Percentiles rank a stretch among this genome's conserved stretches.
Evolutionary conservation across 2,797 vertebrate genomes (phyloP).

Genomic region (Artibeus jamaicensis): DNA sequence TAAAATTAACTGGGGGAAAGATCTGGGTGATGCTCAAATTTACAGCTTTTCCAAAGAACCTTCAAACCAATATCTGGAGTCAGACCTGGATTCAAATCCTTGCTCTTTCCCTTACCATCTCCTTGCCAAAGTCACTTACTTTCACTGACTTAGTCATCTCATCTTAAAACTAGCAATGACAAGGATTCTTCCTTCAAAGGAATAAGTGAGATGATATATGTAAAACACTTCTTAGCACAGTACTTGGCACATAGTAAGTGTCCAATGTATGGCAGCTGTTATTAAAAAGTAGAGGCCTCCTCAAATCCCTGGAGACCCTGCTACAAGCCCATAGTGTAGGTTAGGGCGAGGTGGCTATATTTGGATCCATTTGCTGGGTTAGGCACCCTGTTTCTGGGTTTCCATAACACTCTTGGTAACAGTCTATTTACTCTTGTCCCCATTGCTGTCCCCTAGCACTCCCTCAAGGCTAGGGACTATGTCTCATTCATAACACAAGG

Average conservation of each 20-base stretch:
- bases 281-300: neutral
- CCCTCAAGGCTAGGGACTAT: neutral
- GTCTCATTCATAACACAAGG: conserved; percentile 9
- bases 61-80: neutral
- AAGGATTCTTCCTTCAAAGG: neutral
- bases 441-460: neutral
- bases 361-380: neutral
- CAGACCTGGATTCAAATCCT: neutral
- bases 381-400: neutral
- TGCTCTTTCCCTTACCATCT: neutral
- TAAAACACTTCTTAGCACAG: neutral
- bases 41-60: conserved; percentile 6
- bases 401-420: neutral
- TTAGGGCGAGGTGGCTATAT: neutral
- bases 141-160: neutral
- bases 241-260: neutral
- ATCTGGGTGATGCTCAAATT: neutral
- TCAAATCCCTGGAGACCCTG: neutral
- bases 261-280: neutral
- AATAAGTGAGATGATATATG: neutral
- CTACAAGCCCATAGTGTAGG: neutral
- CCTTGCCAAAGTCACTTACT: neutral
- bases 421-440: neutral
- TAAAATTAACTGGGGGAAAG: conserved; percentile 12
- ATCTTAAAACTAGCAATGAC: neutral